phyloP scores from a whole-genome alignment of 1,140 invertebrate genomes.

The Zaprionus kolodkinae region DNA sequence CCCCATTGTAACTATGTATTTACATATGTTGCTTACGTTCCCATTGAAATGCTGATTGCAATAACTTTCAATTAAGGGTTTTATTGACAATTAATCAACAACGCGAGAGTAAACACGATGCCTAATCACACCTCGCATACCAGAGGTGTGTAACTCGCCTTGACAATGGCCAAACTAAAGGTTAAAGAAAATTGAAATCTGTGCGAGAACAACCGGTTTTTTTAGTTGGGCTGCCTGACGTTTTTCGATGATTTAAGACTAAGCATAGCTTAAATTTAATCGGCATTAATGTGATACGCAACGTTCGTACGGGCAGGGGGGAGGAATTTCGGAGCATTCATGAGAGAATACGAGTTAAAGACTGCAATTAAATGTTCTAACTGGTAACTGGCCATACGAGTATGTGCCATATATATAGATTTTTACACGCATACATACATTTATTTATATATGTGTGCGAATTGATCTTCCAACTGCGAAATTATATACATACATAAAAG shows the following conservation, averaged over 20 bases:
- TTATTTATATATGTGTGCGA: not conserved
- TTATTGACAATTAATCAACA: conserved; percentile 30
- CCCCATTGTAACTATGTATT: not conserved
- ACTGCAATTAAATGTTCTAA: conserved; percentile 59
- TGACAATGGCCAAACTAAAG: conserved; percentile 36
- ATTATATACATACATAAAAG: conserved; percentile 16
- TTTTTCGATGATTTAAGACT: conserved; percentile 40
- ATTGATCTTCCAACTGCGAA: conserved; percentile 11
- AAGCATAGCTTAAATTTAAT: conserved; percentile 58
- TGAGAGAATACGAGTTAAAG: conserved; percentile 42
- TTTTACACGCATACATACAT: not conserved
- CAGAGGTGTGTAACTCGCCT: conserved; percentile 4
- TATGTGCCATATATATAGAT: not conserved
- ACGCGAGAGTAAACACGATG: not conserved
- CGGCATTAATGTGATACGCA: conserved; percentile 10
- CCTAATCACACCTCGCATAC: conserved; percentile 19
- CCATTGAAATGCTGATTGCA: not conserved
- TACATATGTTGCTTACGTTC: not conserved
- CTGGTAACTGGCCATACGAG: conserved; percentile 37
- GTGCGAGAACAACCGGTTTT: conserved; percentile 70
- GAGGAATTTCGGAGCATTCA: conserved; percentile 49
- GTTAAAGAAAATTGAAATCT: conserved; percentile 26
- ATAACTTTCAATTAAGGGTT: conserved; percentile 13
- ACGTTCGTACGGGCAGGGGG: not conserved
- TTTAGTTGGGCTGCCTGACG: conserved; percentile 2